These are phyloP conservation scores for Dermolepida albohirtum DNA, from an alignment of 2,888 invertebrate species.

Conservation along the genomic window DNA sequence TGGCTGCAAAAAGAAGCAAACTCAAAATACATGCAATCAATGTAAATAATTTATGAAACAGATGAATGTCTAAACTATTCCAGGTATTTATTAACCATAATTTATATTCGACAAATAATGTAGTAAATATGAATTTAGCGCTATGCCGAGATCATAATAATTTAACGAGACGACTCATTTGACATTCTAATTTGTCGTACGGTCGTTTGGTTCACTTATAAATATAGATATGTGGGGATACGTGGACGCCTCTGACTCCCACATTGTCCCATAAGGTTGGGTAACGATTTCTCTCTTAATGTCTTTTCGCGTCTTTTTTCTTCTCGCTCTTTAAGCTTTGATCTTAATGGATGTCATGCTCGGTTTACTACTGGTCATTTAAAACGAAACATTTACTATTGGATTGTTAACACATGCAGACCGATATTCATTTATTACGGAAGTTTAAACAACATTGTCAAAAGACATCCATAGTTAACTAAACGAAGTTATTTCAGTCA, in stretches of 20 bases:
- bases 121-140: slow-evolving; percentile 37
- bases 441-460: slow-evolving; percentile 22
- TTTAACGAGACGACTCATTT: slow-evolving; percentile 41
- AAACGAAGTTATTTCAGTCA: slow-evolving; percentile 3
- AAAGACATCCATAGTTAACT: background rate
- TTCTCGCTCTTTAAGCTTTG: slow-evolving; percentile 35
- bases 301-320: slow-evolving; percentile 14
- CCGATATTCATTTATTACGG: slow-evolving; percentile 11
- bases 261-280: slow-evolving; percentile 16
- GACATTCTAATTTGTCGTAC: slow-evolving; percentile 44
- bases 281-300: slow-evolving; percentile 19
- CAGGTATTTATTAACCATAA: slow-evolving; percentile 23
- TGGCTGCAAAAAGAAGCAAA: background rate
- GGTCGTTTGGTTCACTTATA: slow-evolving; percentile 38
- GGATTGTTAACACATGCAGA: slow-evolving; percentile 29
- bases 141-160: slow-evolving; percentile 35
- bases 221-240: slow-evolving; percentile 23
- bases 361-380: slow-evolving; percentile 30
- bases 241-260: slow-evolving; percentile 26
- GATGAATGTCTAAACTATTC: slow-evolving; percentile 21
- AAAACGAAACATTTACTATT: slow-evolving; percentile 25
- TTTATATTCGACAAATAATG: slow-evolving; percentile 37
- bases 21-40: slow-evolving; percentile 10
- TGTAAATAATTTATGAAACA: slow-evolving; percentile 9
- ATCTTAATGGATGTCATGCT: slow-evolving; percentile 38